phyloP scores from a whole-genome alignment of 2,797 vertebrate species.

The Capromys pilorides region DNA sequence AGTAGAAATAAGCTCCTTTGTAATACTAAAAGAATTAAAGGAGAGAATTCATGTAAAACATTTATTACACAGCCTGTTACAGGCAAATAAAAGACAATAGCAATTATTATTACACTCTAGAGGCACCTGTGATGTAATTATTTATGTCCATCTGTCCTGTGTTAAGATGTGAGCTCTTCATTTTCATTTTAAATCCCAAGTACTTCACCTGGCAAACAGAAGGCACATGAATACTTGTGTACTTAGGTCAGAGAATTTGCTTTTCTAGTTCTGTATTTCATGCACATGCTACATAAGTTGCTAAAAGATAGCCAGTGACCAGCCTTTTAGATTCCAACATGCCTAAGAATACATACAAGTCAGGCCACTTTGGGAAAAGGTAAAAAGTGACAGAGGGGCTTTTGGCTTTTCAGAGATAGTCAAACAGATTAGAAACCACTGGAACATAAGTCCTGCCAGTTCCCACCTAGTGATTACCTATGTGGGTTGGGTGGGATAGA shows the following conservation, averaged over 20 bases:
- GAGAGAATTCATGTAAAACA: constrained; percentile 52
- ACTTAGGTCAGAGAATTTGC: constrained; percentile 1
- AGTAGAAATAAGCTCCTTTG: constrained; percentile 34
- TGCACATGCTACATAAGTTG: not conserved
- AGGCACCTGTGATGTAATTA: constrained; percentile 24
- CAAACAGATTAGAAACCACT: not conserved
- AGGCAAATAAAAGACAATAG: constrained; percentile 57
- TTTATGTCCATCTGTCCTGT: constrained; percentile 25
- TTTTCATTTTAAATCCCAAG: constrained; percentile 60
- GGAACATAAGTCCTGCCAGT: not conserved
- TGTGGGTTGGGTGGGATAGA: not conserved
- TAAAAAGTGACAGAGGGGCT: not conserved
- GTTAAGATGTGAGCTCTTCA: constrained; percentile 36
- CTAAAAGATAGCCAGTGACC: constrained; percentile 13
- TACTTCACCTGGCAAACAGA: not conserved
- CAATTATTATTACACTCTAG: constrained; percentile 38
- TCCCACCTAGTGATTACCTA: not conserved
- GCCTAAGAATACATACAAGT: not conserved
- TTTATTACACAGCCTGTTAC: constrained; percentile 55
- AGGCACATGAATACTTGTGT: not conserved
- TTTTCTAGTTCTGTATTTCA: constrained; percentile 58
- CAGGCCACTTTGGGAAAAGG: not conserved
- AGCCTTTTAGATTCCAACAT: not conserved
- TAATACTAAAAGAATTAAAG: constrained; percentile 47
- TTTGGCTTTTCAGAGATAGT: not conserved